Conservation (phyloP, 2,113 vertebrate species). For the Tauraco erythrolophus region DNA sequence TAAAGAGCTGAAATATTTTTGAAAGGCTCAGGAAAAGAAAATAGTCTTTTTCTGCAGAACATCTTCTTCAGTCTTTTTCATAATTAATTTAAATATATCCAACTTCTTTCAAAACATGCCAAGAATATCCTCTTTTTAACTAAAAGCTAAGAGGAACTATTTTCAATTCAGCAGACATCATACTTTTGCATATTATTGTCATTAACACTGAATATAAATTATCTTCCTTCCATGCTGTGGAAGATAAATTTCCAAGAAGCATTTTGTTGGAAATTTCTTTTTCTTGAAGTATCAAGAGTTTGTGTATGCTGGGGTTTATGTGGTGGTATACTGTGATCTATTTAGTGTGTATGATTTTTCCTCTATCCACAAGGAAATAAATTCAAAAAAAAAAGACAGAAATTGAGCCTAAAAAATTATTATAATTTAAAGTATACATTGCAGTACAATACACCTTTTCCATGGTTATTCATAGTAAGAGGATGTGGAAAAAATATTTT, state of each 20-base stretch:
- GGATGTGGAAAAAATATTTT: not conserved
- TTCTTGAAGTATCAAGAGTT: not conserved
- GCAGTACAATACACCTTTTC: not conserved
- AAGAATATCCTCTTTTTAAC: not conserved
- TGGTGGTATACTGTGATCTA: not conserved
- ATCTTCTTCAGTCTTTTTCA: not conserved
- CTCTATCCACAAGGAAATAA: not conserved
- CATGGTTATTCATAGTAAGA: not conserved
- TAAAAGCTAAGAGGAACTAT: not conserved
- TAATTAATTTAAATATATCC: not conserved
- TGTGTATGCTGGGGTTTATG: accelerated
- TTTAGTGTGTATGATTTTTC: not conserved
- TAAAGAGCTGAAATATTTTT: not conserved
- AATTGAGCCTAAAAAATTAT: not conserved
- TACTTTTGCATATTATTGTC: not conserved
- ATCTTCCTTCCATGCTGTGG: not conserved
- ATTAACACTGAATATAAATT: conserved; percentile 18
- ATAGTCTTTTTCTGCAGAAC: not conserved
- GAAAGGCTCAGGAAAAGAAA: not conserved
- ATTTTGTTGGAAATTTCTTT: not conserved
- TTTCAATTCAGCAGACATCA: not conserved
- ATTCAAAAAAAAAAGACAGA: not conserved
- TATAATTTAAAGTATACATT: not conserved
- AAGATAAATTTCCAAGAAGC: not conserved
- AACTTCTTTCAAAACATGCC: not conserved